Evolutionary conservation across 2,888 invertebrate species (phyloP), one percentile per base, ranked within the genome.

Genomic region (Drosophila meridiana): DNA sequence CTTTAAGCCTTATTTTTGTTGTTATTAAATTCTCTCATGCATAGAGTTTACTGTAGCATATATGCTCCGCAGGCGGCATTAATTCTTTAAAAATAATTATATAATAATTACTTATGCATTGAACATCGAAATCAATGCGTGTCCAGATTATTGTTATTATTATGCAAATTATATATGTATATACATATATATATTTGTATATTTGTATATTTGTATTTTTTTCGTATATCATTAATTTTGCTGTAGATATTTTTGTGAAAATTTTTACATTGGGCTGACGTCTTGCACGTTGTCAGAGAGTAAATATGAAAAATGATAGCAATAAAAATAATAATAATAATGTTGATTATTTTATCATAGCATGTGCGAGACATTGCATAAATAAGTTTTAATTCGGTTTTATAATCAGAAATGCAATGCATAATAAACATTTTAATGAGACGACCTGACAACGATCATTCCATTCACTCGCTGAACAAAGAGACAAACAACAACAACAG

Each of bases 401-500:
- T 76, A 75, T 87, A 84, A 83, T 89, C 85, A 87, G 76, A 78
- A 84, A 76, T 81, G 84, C 84, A 83, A 81, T 80, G 81, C 86
- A 89, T 89, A 85, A 89, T 84, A 82, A 89, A 77, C 80, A 40
- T 82, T 84, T 77, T 87, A 84, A 89, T 85, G 89, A 76, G 87
- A 76, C 87, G 81, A 77, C 47, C 89, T 75, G 87, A 79, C 80
- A 89, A 73, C 72, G 69, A 71, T 50, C 63, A 55, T 20, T 20
- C 20, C 50, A 40, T 2, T 53, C 32, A 58, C 14, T 40, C n/a
- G 38, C 8, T 55, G 50, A 56, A 56, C 53, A 63, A 66, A 8
- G 59, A 50, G 63, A 61, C 52, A 52, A 55, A 60, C 40, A 48
- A 58, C 40, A 47, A 50, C 47, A 65, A 61, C 47, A 28, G 1